Conservation (phyloP, 1,140 invertebrate genomes). For the Nilaparvata lugens region DNA sequence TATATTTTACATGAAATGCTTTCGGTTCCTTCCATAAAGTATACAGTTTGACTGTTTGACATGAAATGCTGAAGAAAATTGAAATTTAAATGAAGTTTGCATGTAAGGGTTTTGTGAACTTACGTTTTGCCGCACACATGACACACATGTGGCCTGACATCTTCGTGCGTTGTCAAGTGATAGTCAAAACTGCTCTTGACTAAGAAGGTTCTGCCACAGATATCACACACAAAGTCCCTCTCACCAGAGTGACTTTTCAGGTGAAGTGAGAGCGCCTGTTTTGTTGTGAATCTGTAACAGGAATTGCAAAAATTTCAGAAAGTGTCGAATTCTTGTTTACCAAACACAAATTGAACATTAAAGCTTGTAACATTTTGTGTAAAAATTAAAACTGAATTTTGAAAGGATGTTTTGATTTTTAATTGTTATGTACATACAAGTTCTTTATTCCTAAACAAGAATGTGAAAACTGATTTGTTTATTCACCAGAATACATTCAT, state of each 20-base stretch:
- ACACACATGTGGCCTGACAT: constrained; percentile 38
- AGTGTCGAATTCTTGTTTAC: neutral
- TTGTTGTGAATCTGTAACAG: constrained; percentile 21
- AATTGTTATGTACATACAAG: neutral
- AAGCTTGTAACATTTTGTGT: no score
- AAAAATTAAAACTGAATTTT: no score
- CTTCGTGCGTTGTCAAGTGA: constrained; percentile 45
- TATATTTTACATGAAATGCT: no score
- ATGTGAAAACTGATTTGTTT: neutral
- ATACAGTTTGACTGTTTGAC: no score
- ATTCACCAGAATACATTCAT: neutral
- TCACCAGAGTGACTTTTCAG: constrained; percentile 28
- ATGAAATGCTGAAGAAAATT: no score
- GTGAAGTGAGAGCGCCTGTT: constrained; percentile 21
- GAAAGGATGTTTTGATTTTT: neutral
- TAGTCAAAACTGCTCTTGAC: constrained; percentile 33
- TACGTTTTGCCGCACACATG: constrained; percentile 20
- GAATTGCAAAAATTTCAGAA: neutral
- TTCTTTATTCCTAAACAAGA: neutral
- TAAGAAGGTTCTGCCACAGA: constrained; percentile 32
- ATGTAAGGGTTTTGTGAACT: neutral
- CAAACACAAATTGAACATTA: no score
- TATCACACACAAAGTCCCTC: constrained; percentile 31
- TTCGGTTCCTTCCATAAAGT: no score
- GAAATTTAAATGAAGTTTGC: no score